Percentiles rank a stretch among this genome's conserved stretches.
Evolutionary conservation across 2,888 invertebrate species (phyloP).

Genomic region (Quadroppia sp.): DNA sequence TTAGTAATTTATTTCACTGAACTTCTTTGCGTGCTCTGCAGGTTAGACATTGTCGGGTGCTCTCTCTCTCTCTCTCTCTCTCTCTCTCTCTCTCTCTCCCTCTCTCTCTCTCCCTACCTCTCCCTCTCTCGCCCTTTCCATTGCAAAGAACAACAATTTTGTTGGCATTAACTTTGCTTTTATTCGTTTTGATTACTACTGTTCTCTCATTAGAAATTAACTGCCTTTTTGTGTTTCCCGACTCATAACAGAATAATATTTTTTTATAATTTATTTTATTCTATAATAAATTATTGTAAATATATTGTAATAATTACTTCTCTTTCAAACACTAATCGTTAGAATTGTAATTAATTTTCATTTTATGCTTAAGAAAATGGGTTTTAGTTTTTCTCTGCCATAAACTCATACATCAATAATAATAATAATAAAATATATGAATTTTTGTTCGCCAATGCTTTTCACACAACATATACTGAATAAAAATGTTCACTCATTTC

Average conservation of each 20-base stretch:
- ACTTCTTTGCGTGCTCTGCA: constrained; percentile 27
- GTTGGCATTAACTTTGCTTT: background rate
- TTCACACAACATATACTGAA: too few relatives aligned
- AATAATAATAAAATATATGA: background rate
- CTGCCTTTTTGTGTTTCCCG: too few relatives aligned
- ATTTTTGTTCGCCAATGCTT: background rate
- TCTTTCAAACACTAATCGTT: background rate
- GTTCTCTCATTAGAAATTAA: too few relatives aligned
- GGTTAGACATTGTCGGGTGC: background rate
- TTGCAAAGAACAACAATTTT: too few relatives aligned
- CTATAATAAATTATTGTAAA: background rate
- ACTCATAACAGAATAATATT: background rate
- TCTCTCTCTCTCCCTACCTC: too few relatives aligned
- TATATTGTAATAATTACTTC: constrained; percentile 10
- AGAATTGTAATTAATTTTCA: constrained; percentile 11
- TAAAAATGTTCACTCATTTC: background rate
- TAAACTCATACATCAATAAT: constrained; percentile 18
- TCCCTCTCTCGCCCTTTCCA: too few relatives aligned
- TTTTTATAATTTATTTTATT: background rate
- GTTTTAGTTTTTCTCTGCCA: background rate
- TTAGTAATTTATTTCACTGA: constrained; percentile 21
- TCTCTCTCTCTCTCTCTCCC: too few relatives aligned
- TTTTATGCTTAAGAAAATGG: constrained; percentile 19
- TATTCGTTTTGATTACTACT: too few relatives aligned
- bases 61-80: background rate